These are phyloP conservation scores for Corythornis cristatus DNA, from an alignment of 2,113 vertebrate genomes.

Conservation along the genomic window DNA sequence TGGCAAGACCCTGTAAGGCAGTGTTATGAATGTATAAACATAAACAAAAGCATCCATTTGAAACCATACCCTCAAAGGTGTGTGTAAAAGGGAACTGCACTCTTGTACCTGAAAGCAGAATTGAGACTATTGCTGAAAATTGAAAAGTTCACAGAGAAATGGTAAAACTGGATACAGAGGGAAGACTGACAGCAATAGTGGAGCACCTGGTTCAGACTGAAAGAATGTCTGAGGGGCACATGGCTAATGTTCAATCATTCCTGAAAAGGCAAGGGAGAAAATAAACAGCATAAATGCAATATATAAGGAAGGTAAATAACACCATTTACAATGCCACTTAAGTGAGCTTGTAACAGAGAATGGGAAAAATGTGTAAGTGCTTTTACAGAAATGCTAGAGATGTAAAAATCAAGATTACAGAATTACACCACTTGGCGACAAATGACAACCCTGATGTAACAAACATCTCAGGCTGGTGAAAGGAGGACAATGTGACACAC, in stretches of 20 bases:
- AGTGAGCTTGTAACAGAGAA: neutral
- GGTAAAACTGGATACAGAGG: neutral
- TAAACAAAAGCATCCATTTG: neutral
- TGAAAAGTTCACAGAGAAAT: neutral
- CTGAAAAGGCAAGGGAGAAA: neutral
- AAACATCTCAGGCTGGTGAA: neutral
- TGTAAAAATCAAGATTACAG: neutral
- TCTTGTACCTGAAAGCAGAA: neutral
- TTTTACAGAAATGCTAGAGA: neutral
- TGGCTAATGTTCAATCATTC: neutral
- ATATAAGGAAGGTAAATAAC: neutral
- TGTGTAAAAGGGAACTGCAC: neutral
- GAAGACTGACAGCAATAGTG: neutral
- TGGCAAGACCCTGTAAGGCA: neutral
- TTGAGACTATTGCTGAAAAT: neutral
- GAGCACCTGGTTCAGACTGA: neutral
- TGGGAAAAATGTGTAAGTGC: neutral
- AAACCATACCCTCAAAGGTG: neutral
- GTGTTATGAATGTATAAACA: neutral
- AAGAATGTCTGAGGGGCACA: neutral
- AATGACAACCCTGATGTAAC: neutral
- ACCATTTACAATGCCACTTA: neutral
- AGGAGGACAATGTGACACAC: neutral
- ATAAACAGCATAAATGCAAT: neutral
- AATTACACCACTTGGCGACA: neutral